These are phyloP conservation scores for Trichosurus vulpecula DNA, from an alignment of 2,797 vertebrate genomes.

Conservation along the genomic window DNA sequence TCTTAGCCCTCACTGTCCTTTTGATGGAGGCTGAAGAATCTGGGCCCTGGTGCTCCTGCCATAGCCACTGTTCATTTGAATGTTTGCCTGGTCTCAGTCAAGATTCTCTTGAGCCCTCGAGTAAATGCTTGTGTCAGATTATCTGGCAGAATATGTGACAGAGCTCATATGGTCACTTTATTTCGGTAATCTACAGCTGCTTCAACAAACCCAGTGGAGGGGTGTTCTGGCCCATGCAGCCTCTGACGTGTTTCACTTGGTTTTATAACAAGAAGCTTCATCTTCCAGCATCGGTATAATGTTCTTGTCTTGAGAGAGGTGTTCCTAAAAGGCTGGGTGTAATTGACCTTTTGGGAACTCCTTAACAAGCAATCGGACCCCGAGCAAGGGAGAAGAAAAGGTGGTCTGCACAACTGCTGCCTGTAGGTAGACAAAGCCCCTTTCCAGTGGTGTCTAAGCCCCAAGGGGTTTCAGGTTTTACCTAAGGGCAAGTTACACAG, in stretches of 20 bases:
- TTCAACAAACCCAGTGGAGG: not conserved
- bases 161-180: conserved; percentile 21
- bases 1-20: too few species aligned
- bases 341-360: not conserved
- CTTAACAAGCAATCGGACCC: not conserved
- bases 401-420: not conserved
- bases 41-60: too few species aligned
- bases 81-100: too few species aligned
- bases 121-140: not conserved
- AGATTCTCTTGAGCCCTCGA: not conserved
- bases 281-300: not conserved
- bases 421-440: not conserved
- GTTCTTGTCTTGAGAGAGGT: not conserved
- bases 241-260: conserved; percentile 16
- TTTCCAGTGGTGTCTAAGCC: not conserved
- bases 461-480: not conserved
- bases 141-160: not conserved
- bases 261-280: conserved; percentile 10
- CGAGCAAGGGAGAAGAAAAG: not conserved
- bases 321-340: not conserved
- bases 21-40: too few species aligned
- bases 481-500: not conserved
- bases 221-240: not conserved
- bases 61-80: too few species aligned
- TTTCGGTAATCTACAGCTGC: not conserved